phyloP scores from a whole-genome alignment of 2,888 invertebrate species.

The Quadriops clusia region DNA sequence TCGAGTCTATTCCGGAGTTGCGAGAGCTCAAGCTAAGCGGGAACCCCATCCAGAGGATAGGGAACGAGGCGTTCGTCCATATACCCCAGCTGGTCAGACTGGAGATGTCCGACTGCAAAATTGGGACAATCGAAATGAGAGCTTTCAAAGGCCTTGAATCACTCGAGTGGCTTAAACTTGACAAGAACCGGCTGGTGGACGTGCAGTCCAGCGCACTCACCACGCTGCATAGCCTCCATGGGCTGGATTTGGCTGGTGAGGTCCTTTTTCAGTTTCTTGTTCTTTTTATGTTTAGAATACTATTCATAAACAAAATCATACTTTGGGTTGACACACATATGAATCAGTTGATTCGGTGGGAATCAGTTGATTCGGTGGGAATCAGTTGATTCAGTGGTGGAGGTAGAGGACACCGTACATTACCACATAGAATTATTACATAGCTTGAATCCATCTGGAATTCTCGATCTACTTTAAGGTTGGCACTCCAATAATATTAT shows the following conservation, averaged over 20 bases:
- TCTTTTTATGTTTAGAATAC: too few relatives aligned
- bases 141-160: constrained; percentile 65
- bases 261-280: too few relatives aligned
- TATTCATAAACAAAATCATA: too few relatives aligned
- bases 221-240: constrained; percentile 56
- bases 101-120: constrained; percentile 61
- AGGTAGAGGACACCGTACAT: too few relatives aligned
- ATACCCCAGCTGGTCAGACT: constrained; percentile 58
- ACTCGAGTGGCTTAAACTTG: constrained; percentile 65
- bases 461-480: too few relatives aligned
- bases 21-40: constrained; percentile 62
- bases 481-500: too few relatives aligned
- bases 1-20: constrained; percentile 60
- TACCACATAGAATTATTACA: too few relatives aligned
- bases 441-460: too few relatives aligned
- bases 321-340: too few relatives aligned
- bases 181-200: constrained; percentile 59
- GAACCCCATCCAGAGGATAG: constrained; percentile 61
- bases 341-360: too few relatives aligned
- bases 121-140: constrained; percentile 53
- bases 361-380: too few relatives aligned
- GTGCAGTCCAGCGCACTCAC: constrained; percentile 56
- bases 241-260: constrained; percentile 63
- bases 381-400: too few relatives aligned
- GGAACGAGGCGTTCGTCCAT: constrained; percentile 54